Evolutionary conservation across 2,888 invertebrate genomes (phyloP).

Genomic region (Glyphotaelius pellucidus): DNA sequence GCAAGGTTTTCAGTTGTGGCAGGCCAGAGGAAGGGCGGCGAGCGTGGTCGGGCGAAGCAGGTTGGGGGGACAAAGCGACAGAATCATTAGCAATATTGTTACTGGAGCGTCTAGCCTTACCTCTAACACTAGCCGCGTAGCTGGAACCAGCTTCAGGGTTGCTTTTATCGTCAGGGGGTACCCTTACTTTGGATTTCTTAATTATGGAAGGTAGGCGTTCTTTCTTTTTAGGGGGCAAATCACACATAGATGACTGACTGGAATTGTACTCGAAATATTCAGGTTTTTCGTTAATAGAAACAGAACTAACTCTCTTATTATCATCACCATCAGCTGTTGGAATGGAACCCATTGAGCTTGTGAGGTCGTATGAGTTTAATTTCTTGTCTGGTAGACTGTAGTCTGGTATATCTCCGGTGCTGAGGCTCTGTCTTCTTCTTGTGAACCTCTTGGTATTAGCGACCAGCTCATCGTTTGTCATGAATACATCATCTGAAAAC

Average conservation of each 20-base stretch:
- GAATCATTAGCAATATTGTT: conserved; percentile 79
- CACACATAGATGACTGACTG: conserved; percentile 34
- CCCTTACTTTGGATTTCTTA: conserved; percentile 68
- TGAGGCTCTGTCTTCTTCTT: conserved; percentile 56
- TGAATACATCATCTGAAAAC: conserved; percentile 59
- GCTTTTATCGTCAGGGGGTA: conserved; percentile 68
- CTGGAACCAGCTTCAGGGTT: conserved; percentile 22
- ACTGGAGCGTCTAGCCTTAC: conserved; percentile 71
- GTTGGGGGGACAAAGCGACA: conserved; percentile 79
- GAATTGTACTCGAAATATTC: conserved; percentile 67
- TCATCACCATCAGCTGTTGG: background rate
- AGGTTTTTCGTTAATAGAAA: conserved; percentile 66
- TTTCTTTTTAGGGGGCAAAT: conserved; percentile 39
- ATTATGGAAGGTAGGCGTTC: conserved; percentile 63
- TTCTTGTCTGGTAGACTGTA: conserved; percentile 31
- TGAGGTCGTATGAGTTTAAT: conserved; percentile 45
- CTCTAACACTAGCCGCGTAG: conserved; percentile 65
- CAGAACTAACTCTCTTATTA: conserved; percentile 59
- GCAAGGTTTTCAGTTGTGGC: conserved; percentile 65
- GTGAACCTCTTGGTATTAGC: conserved; percentile 32
- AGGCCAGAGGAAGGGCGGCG: conserved; percentile 70
- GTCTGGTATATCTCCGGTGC: conserved; percentile 60
- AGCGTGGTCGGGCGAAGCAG: conserved; percentile 71
- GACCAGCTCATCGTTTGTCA: conserved; percentile 43
- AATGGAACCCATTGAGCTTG: conserved; percentile 51